Evolutionary conservation across 1,140 invertebrate species (phyloP).

Genomic region (Apis florea): DNA sequence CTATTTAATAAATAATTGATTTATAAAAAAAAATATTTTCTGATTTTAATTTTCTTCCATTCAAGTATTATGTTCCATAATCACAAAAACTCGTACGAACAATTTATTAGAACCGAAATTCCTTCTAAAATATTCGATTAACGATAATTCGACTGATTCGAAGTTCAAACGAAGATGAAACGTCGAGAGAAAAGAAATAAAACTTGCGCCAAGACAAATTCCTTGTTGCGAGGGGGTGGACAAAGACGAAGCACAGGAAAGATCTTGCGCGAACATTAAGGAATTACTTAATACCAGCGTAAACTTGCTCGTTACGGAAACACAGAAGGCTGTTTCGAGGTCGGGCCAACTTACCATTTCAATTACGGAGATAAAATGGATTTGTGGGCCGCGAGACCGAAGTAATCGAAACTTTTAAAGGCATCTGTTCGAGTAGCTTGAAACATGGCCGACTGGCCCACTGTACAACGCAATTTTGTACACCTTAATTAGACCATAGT

Average conservation of each 20-base stretch:
- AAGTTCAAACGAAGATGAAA: not conserved
- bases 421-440: not conserved
- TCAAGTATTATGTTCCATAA: too few species aligned
- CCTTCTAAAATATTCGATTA: too few species aligned
- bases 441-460: not conserved
- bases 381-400: conserved; percentile 19
- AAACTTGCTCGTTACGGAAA: conserved; percentile 37
- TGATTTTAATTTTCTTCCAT: too few species aligned
- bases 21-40: too few species aligned
- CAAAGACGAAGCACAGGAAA: not conserved
- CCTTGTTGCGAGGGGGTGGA: not conserved
- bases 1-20: too few species aligned
- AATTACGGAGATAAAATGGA: conserved; percentile 40
- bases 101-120: too few species aligned
- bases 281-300: conserved; percentile 24
- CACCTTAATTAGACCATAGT: conserved; percentile 31
- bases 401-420: conserved; percentile 46
- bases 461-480: conserved; percentile 16
- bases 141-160: not conserved
- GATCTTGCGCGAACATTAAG: conserved; percentile 18
- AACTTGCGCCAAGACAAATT: not conserved
- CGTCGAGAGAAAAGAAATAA: too few species aligned
- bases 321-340: conserved; percentile 29
- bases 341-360: conserved; percentile 40
- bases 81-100: too few species aligned